Evolutionary conservation across 2,113 vertebrate genomes (phyloP).

Genomic region (Oxyruncus cristatus): DNA sequence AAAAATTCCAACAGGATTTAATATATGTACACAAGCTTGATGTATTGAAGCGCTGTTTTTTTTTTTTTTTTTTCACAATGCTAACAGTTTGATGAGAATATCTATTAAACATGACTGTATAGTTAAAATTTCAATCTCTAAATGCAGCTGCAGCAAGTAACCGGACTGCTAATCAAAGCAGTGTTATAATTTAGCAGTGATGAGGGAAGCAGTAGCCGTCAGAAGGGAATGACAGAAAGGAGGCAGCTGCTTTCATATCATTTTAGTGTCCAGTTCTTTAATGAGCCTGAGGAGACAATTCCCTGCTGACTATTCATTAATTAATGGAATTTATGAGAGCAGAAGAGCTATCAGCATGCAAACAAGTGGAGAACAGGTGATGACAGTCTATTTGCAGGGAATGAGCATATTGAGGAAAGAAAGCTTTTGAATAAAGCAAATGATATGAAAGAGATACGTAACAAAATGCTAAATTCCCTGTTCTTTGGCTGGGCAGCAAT

Average conservation of each 20-base stretch:
- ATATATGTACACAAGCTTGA: background rate
- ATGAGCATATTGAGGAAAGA: background rate
- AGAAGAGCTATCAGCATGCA: slow-evolving; percentile 23
- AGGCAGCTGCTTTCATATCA: slow-evolving; percentile 45
- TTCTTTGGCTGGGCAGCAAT: background rate
- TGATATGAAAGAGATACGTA: background rate
- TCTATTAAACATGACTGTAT: slow-evolving; percentile 40
- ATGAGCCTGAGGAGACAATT: slow-evolving; percentile 41
- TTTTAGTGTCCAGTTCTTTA: slow-evolving; percentile 56
- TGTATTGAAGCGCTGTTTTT: background rate
- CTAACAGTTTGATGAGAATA: slow-evolving; percentile 45
- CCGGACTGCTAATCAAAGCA: slow-evolving; percentile 38
- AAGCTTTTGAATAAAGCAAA: background rate
- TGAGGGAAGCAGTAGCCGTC: background rate
- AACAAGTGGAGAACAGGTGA: slow-evolving; percentile 41
- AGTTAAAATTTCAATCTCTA: slow-evolving; percentile 47
- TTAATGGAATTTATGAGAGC: slow-evolving; percentile 48
- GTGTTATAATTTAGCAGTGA: slow-evolving; percentile 44
- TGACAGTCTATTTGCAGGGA: background rate
- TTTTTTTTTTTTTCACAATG: background rate
- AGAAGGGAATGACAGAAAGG: slow-evolving; percentile 18
- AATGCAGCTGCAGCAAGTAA: slow-evolving; percentile 49
- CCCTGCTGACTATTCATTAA: slow-evolving; percentile 58
- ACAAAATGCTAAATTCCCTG: background rate
- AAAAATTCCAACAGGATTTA: background rate